Conservation (phyloP, 2,797 vertebrate species). For the Neosalanx taihuensis region DNA sequence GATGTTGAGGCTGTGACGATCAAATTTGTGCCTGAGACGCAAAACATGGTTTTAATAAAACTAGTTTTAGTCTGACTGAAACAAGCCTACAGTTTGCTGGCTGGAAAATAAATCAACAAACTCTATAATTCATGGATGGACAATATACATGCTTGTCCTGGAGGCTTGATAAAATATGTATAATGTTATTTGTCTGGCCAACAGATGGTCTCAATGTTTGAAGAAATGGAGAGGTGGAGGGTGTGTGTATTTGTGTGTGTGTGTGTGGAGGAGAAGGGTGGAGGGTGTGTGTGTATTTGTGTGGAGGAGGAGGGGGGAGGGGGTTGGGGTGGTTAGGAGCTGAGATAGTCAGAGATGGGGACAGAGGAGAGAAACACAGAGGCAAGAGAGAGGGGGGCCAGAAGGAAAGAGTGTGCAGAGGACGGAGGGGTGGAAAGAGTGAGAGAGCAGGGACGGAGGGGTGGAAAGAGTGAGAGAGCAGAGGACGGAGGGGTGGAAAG, state of each 20-base stretch:
- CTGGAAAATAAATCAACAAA: constrained; percentile 3
- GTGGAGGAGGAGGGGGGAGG: no score
- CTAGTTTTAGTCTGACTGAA: not conserved
- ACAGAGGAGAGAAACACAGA: no score
- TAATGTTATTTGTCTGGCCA: not conserved
- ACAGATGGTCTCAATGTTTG: not conserved
- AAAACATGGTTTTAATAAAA: not conserved
- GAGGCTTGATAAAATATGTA: constrained; percentile 2
- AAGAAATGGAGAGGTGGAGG: not conserved
- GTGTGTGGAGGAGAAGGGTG: no score
- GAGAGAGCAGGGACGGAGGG: not conserved
- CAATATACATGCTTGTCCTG: not conserved
- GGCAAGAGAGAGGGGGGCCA: no score
- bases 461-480: no score
- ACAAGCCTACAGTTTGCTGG: not conserved
- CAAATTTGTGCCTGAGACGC: no score
- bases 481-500: no score
- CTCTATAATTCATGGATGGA: not conserved
- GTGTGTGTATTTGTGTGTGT: no score
- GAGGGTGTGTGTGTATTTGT: no score
- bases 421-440: not conserved
- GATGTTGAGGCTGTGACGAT: not conserved
- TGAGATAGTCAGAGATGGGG: no score
- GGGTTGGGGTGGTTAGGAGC: no score
- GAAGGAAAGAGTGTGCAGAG: no score